Percentiles rank a stretch among this genome's conserved stretches.
phyloP scores from a whole-genome alignment of 2,797 vertebrate genomes.

The Myripristis jacobus region DNA sequence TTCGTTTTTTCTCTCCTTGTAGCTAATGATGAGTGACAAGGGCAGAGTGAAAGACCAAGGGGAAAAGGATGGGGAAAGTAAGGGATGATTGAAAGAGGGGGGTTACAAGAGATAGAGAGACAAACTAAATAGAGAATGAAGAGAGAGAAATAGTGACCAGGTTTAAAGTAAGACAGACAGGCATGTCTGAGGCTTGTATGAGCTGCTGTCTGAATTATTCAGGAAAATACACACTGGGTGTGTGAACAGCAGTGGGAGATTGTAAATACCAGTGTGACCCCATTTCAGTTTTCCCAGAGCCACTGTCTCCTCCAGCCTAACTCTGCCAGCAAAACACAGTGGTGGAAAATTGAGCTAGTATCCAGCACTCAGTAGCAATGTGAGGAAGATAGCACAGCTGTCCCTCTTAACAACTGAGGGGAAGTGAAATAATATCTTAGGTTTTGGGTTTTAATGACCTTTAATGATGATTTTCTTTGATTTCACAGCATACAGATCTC shows the following conservation, averaged over 20 bases:
- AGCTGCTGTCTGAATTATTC: conserved; percentile 72
- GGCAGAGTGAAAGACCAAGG: neutral
- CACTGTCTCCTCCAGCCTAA: conserved; percentile 23
- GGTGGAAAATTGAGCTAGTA: conserved; percentile 39
- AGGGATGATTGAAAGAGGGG: neutral
- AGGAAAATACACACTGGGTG: conserved; percentile 46
- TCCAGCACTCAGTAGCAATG: too few relatives aligned
- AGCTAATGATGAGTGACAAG: conserved; percentile 72
- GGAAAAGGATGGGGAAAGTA: neutral
- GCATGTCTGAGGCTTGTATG: conserved; percentile 34
- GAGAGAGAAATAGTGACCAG: conserved; percentile 4
- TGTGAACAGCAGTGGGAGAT: conserved; percentile 34
- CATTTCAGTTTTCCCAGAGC: too few relatives aligned
- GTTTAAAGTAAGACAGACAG: conserved; percentile 61
- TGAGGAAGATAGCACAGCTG: too few relatives aligned
- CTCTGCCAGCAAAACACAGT: conserved; percentile 43
- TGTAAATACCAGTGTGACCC: conserved; percentile 63
- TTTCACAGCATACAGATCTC: conserved; percentile 94
- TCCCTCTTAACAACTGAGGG: too few relatives aligned
- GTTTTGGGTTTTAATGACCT: too few relatives aligned
- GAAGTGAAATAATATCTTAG: too few relatives aligned
- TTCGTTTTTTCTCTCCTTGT: conserved; percentile 38
- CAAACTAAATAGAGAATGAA: conserved; percentile 15
- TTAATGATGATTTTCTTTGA: conserved; percentile 35
- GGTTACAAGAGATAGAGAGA: conserved; percentile 1